A percentile compares a stretch with the other conserved stretches of the same genome.
phyloP scores from a whole-genome alignment of 2,888 invertebrate genomes.

The Entomobrya proxima region DNA sequence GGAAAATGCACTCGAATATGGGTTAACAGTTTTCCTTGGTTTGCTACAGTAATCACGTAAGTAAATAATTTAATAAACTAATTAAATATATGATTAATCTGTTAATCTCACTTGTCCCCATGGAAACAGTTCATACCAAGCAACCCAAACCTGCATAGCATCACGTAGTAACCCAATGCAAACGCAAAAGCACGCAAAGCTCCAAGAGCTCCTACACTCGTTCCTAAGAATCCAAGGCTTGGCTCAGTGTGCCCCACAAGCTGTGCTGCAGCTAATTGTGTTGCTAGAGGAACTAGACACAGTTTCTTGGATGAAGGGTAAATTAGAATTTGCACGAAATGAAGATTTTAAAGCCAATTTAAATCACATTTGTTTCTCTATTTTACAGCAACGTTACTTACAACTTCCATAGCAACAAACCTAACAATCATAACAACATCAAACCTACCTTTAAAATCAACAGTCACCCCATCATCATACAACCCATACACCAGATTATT shows the following conservation, averaged over 20 bases:
- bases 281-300: slow-evolving; percentile 62
- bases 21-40: slow-evolving; percentile 69
- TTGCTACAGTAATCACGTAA: slow-evolving; percentile 70
- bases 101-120: background rate
- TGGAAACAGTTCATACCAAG: slow-evolving; percentile 60
- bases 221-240: slow-evolving; percentile 66
- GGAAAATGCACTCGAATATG: slow-evolving; percentile 65
- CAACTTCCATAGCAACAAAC: slow-evolving; percentile 40
- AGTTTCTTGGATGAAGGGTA: too few species aligned
- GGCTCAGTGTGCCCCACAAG: slow-evolving; percentile 71
- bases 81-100: background rate
- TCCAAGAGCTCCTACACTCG: slow-evolving; percentile 58
- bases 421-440: slow-evolving; percentile 71
- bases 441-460: slow-evolving; percentile 68
- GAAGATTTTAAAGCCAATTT: too few species aligned
- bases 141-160: background rate
- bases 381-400: background rate
- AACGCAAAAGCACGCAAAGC: slow-evolving; percentile 53
- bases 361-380: too few species aligned
- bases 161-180: slow-evolving; percentile 53
- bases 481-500: slow-evolving; percentile 67
- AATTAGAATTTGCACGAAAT: too few species aligned
- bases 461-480: slow-evolving; percentile 54
- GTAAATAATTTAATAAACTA: background rate
- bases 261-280: slow-evolving; percentile 65